Evolutionary conservation across 2,888 invertebrate genomes (phyloP).

Genomic region (Tinea semifulvella): DNA sequence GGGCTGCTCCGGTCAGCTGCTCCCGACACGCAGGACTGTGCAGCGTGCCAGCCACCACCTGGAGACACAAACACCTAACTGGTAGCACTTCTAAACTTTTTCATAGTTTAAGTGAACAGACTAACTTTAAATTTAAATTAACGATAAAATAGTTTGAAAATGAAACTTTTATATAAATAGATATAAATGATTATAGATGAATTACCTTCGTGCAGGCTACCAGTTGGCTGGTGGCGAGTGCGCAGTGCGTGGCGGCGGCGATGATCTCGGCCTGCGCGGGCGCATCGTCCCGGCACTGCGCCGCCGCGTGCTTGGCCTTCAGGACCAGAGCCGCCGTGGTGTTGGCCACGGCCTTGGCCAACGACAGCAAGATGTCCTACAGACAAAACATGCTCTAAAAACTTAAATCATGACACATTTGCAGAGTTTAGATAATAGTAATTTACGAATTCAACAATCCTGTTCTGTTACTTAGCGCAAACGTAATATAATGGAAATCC

Average conservation of each 20-base stretch:
- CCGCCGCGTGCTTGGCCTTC: slow-evolving; percentile 96
- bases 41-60: slow-evolving; percentile 86
- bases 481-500: too few species aligned
- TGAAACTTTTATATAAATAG: too few species aligned
- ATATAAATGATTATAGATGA: too few species aligned
- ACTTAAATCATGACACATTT: too few species aligned
- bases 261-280: slow-evolving; percentile 89
- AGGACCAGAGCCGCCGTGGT: slow-evolving; percentile 96
- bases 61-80: not conserved
- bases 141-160: too few species aligned
- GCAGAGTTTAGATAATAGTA: too few species aligned
- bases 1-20: slow-evolving; percentile 90
- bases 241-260: slow-evolving; percentile 95
- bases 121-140: too few species aligned
- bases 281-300: slow-evolving; percentile 84
- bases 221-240: slow-evolving; percentile 95
- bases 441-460: too few species aligned
- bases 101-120: too few species aligned
- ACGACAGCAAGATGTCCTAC: slow-evolving; percentile 87
- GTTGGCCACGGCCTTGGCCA: slow-evolving; percentile 98
- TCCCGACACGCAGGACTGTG: slow-evolving; percentile 86
- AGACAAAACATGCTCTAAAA: too few species aligned
- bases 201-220: slow-evolving; percentile 94
- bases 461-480: too few species aligned
- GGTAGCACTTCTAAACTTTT: too few species aligned